These are phyloP conservation scores for Coenobita brevimanus DNA, from an alignment of 1,140 invertebrate species.

Conservation along the genomic window DNA sequence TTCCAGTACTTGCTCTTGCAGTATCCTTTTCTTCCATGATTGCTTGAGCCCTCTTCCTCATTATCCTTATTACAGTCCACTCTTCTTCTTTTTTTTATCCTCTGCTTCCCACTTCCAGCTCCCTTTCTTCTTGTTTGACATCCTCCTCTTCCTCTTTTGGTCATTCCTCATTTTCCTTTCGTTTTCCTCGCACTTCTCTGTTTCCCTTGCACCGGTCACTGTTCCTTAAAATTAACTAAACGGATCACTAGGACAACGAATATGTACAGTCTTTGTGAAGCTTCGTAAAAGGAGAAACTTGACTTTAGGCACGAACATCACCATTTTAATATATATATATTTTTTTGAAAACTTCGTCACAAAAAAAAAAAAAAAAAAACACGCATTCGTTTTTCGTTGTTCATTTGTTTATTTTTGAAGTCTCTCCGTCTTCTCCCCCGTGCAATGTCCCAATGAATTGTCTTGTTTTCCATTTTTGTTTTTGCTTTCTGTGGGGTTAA, in stretches of 20 bases:
- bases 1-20: too few relatives aligned
- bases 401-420: constrained; percentile 58
- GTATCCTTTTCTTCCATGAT: too few relatives aligned
- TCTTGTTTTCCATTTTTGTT: too few relatives aligned
- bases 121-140: constrained; percentile 47
- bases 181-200: too few relatives aligned
- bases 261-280: constrained; percentile 64
- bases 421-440: constrained; percentile 41
- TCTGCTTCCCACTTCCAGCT: constrained; percentile 45
- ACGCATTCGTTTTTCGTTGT: constrained; percentile 61
- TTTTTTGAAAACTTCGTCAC: too few relatives aligned
- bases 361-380: too few relatives aligned
- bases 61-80: too few relatives aligned
- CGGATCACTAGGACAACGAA: constrained; percentile 64
- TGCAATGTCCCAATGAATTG: constrained; percentile 17
- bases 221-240: constrained; percentile 61
- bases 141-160: constrained; percentile 50
- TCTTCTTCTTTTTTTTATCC: constrained; percentile 42
- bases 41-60: too few relatives aligned
- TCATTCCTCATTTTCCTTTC: too few relatives aligned
- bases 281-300: constrained; percentile 62
- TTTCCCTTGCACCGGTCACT: too few relatives aligned
- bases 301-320: constrained; percentile 64
- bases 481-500: too few relatives aligned
- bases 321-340: too few relatives aligned